Base-by-base conservation (phyloP, 1,140 invertebrate species). In the Microplitis demolitor region DNA sequence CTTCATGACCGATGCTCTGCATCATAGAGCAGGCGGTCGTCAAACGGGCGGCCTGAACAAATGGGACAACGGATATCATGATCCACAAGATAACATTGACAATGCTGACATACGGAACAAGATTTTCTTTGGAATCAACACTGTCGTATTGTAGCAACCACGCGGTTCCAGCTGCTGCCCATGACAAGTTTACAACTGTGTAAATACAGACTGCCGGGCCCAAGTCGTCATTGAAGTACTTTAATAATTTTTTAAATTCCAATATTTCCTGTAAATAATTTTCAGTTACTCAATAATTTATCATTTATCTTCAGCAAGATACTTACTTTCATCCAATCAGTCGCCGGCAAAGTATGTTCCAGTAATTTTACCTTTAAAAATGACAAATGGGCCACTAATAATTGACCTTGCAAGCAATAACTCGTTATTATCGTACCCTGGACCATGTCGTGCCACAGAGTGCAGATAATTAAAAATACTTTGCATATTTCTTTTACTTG, bases 361-460 rank as follows among this genome's bases (percentile, higher is more conserved):
- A 93, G 82, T 53, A 95, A 79, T 75, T 93, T 92, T 54, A 91
- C 90, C 74, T 90, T 89, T 9, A 95, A 80, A 77, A 92, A 92
- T 73, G 90, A 88, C 8, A 94, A 85, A 82, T 94, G 92, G 2
- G 91, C 91, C 64, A 91, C 90, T 54, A 95, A 80, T 66, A 94
- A 84, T 83, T 94, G 92, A n/a, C 92, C 92, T 85, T 94, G 93
- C 9, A 95, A 87, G 76, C 92, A 94, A 76, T 94, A 95, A 84
- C 92, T 94, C 3, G 92, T 92, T 69, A 94, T 91, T 67, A 94
- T 90, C 9, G 92, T 93, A 4, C 92, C 91, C 82, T 94, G 92
- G 34, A 94, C 90, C 83, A 94, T 89, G 82, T 95, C 93, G 75
- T 94, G 93, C 82, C 91, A 91, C 54, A 94, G 81, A 34, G 92